A percentile compares a stretch with the other conserved stretches of the same genome.
Evolutionary conservation across 1,140 invertebrate species (phyloP).

Genomic region (Leptinotarsa defecta): DNA sequence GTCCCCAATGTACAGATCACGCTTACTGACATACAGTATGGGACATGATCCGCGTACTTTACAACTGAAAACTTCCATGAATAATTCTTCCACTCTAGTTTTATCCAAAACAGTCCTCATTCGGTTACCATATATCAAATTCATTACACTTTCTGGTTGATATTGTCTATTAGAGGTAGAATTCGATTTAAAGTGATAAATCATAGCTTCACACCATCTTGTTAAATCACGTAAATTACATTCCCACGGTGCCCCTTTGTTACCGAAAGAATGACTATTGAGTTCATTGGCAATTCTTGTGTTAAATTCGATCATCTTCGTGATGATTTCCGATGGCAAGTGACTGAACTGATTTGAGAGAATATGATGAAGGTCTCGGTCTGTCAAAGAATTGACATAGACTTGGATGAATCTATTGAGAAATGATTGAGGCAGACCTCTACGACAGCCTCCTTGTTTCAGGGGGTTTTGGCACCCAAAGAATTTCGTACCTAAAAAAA

Average conservation of each 20-base stretch:
- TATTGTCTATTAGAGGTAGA: slow-evolving; percentile 22
- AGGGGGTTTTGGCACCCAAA: slow-evolving; percentile 99
- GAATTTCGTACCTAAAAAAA: slow-evolving; percentile 71
- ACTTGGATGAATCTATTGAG: slow-evolving; percentile 98
- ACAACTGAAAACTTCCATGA: slow-evolving; percentile 62
- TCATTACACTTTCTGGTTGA: slow-evolving; percentile 57
- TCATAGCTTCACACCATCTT: slow-evolving; percentile 82
- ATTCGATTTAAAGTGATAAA: slow-evolving; percentile 42
- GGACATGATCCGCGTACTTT: slow-evolving; percentile 60
- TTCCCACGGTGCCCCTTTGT: slow-evolving; percentile 91
- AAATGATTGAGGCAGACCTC: slow-evolving; percentile 96
- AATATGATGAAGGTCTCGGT: slow-evolving; percentile 75
- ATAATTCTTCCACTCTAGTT: slow-evolving; percentile 65
- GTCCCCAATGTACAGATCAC: slow-evolving; percentile 65
- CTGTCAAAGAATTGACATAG: slow-evolving; percentile 80
- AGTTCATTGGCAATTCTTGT: slow-evolving; percentile 70
- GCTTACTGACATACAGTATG: slow-evolving; percentile 59
- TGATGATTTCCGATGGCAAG: slow-evolving; percentile 63
- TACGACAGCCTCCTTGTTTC: slow-evolving; percentile 92
- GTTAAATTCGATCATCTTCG: slow-evolving; percentile 84
- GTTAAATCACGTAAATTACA: slow-evolving; percentile 95
- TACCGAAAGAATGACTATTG: slow-evolving; percentile 68
- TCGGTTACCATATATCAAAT: slow-evolving; percentile 79
- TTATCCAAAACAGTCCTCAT: slow-evolving; percentile 79
- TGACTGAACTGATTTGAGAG: slow-evolving; percentile 62